phyloP scores from a whole-genome alignment of 2,888 invertebrate species.

The Helobdella robusta region DNA sequence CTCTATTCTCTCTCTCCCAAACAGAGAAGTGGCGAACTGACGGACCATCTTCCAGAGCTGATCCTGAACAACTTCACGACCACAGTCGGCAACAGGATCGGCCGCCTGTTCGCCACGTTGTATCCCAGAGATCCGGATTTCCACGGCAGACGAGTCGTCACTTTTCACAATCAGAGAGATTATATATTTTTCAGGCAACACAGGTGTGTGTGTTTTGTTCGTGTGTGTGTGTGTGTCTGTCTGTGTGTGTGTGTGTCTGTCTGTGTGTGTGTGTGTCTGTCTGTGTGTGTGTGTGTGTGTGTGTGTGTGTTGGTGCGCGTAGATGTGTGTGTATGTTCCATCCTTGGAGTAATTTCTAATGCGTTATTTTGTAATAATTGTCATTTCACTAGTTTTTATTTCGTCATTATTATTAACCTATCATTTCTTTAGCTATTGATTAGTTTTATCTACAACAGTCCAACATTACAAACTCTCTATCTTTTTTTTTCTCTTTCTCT shows the following conservation, averaged over 20 bases:
- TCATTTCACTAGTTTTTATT: too few relatives aligned
- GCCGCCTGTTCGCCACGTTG: slow-evolving; percentile 78
- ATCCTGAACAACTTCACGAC: slow-evolving; percentile 92
- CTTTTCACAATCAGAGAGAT: slow-evolving; percentile 97
- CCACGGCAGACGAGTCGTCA: slow-evolving; percentile 79
- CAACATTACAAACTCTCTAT: too few relatives aligned
- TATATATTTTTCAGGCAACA: slow-evolving; percentile 97
- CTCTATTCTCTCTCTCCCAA: not conserved
- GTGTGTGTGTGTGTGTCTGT: not conserved
- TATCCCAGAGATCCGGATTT: slow-evolving; percentile 95
- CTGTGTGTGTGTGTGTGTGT: not conserved
- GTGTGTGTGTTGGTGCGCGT: too few relatives aligned
- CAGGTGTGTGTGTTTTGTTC: slow-evolving; percentile 55
- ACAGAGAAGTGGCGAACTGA: slow-evolving; percentile 59
- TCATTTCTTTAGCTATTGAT: too few relatives aligned
- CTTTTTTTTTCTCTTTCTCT: too few relatives aligned
- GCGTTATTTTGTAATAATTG: too few relatives aligned
- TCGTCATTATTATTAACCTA: too few relatives aligned
- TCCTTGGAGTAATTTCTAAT: too few relatives aligned
- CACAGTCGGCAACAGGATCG: slow-evolving; percentile 76
- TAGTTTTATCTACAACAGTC: too few relatives aligned
- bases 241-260: not conserved
- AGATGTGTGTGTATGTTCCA: too few relatives aligned
- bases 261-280: not conserved
- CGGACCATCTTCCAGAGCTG: slow-evolving; percentile 82